Base-by-base conservation (phyloP, 2,113 vertebrate genomes). In the Scomber colias region DNA sequence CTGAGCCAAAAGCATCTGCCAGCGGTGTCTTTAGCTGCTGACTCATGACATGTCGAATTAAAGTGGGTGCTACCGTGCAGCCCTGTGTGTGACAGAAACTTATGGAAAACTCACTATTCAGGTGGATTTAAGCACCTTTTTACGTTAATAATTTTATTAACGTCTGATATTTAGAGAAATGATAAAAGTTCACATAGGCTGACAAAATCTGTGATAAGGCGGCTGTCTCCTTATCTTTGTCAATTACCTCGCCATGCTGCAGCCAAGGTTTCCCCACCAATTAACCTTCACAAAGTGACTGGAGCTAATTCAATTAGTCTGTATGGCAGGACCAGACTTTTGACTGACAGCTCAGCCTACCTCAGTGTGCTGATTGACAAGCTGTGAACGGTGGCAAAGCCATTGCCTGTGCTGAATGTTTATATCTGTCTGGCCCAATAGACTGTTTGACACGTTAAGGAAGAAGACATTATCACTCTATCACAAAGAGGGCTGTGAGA, bases 211-310 rank as follows among this genome's bases (percentile, higher is more conserved):
- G 71, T 4, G 79, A 83, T 79, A 79, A 81, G 64, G 82, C 21
- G 67, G 45, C 67, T 46, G 16, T 40, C 35, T 68, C 55, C 65
- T 89, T 79, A 84, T 89, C 83, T 86, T 75, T 81, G 75, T 86
- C 86, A 87, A 59, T 80, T 90, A 57, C 78, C 70, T 75, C 40
- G 24, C 77, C 51, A 62, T 69, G 56, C 76, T 75, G 35, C 71
- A 63, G 68, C 45, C 54, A 57, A 77, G 75, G 55, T 74, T 86
- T 84, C 64, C 71, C 70, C 79, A 77, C 75, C 89, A 93, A 90
- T 92, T 91, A 93, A 92, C 90, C 92, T 91, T 92, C 79, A 85
- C 70, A 64, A 69, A 74, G 40, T 50, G 87, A 91, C 79, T 61
- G 73, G 49, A 79, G 79, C 84, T 87, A 90, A 89, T 92, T 89